Evolutionary conservation across 2,797 vertebrate species (phyloP).

Genomic region (Simalia tracyae): DNA sequence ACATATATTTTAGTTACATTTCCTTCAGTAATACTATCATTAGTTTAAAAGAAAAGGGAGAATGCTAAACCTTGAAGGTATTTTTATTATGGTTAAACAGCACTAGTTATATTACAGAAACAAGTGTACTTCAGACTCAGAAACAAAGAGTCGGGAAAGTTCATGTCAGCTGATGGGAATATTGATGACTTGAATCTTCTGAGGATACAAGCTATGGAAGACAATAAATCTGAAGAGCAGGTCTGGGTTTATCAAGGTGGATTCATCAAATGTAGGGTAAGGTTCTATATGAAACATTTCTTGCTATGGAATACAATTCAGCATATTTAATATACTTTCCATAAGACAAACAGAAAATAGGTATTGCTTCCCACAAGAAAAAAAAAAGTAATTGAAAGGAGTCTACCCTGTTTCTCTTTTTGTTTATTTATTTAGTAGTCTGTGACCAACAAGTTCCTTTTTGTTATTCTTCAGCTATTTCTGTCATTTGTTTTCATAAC

Average conservation of each 20-base stretch:
- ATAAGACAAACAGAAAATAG: background rate
- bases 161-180: conserved; percentile 86
- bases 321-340: background rate
- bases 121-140: conserved; percentile 84
- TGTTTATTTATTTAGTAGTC: background rate
- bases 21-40: background rate
- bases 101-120: conserved; percentile 78
- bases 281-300: conserved; percentile 16
- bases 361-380: background rate
- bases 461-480: background rate
- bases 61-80: background rate
- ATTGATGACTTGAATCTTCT: conserved; percentile 90
- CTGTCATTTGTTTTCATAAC: background rate
- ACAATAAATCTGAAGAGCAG: conserved; percentile 84
- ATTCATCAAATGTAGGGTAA: conserved; percentile 86
- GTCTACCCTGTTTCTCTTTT: background rate
- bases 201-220: conserved; percentile 87
- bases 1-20: background rate
- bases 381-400: background rate
- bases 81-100: background rate
- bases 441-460: background rate
- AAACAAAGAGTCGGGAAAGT: conserved; percentile 81
- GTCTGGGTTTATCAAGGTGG: conserved; percentile 91
- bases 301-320: background rate
- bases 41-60: background rate